Conservation (phyloP, 2,113 vertebrate species). For the Datnioides undecimradiatus region DNA sequence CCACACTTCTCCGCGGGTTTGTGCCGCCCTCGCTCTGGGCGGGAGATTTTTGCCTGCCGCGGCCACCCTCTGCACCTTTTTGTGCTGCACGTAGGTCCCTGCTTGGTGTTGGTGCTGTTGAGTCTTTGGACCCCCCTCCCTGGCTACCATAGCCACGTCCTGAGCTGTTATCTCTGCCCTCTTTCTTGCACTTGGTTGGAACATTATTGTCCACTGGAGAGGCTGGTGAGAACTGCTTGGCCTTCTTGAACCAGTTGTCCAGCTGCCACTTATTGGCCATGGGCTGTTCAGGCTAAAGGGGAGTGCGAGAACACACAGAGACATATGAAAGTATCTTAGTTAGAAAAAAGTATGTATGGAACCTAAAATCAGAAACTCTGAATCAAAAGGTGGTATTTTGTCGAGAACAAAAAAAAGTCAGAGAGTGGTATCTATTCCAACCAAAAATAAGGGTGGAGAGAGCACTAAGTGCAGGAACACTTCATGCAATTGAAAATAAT, state of each 20-base stretch:
- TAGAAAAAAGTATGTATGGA: background rate
- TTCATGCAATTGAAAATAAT: background rate
- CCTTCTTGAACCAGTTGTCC: slow-evolving; percentile 98
- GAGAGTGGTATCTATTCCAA: background rate
- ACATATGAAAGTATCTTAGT: background rate
- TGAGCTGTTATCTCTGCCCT: slow-evolving; percentile 88
- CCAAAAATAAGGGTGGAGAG: background rate
- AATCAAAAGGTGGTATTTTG: no score
- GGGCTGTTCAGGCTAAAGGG: slow-evolving; percentile 90
- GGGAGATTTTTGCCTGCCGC: slow-evolving; percentile 94
- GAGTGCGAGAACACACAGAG: slow-evolving; percentile 8
- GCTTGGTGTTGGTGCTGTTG: slow-evolving; percentile 84
- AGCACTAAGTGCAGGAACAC: background rate
- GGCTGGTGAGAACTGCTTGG: slow-evolving; percentile 94
- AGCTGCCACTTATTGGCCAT: slow-evolving; percentile 98
- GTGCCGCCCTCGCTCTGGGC: slow-evolving; percentile 91
- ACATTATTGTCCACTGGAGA: slow-evolving; percentile 93
- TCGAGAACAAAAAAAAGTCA: background rate
- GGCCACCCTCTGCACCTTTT: slow-evolving; percentile 90
- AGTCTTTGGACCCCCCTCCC: slow-evolving; percentile 91
- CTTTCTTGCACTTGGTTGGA: slow-evolving; percentile 93
- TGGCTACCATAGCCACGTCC: slow-evolving; percentile 88
- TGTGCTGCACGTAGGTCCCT: slow-evolving; percentile 91
- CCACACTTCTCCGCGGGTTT: slow-evolving; percentile 88
- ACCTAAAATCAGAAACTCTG: no score